phyloP scores from a whole-genome alignment of 92 coral and sea anemone genomes.

The Bergia sp. region DNA sequence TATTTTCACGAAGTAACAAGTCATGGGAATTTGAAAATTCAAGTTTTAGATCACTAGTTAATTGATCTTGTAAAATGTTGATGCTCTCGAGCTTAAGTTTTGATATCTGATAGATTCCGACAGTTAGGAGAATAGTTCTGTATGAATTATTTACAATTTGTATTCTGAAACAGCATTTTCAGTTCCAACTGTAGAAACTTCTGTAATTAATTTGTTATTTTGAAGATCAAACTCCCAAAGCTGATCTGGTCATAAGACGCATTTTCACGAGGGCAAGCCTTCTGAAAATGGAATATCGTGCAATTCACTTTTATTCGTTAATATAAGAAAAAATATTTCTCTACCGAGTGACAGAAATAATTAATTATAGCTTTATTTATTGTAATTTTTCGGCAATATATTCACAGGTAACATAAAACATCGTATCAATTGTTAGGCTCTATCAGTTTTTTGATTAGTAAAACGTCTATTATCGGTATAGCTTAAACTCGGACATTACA shows the following conservation, averaged over 20 bases:
- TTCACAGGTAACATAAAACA: not conserved
- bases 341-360: not conserved
- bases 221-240: too few relatives aligned
- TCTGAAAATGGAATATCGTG: too few relatives aligned
- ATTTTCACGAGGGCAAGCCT: too few relatives aligned
- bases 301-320: too few relatives aligned
- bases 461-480: too few relatives aligned
- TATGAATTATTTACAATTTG: not conserved
- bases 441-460: not conserved
- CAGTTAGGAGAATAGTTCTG: not conserved
- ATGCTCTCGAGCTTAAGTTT: too few relatives aligned
- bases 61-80: not conserved
- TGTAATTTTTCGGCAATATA: too few relatives aligned
- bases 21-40: too few relatives aligned
- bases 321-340: too few relatives aligned
- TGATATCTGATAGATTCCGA: not conserved
- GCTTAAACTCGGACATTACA: not conserved
- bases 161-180: not conserved
- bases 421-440: not conserved
- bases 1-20: not conserved
- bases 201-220: not conserved
- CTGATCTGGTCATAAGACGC: too few relatives aligned
- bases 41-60: not conserved
- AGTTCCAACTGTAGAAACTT: not conserved
- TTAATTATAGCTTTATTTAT: too few relatives aligned